Base-by-base conservation (phyloP, 2,113 vertebrate genomes). In the Verasper variegatus region DNA sequence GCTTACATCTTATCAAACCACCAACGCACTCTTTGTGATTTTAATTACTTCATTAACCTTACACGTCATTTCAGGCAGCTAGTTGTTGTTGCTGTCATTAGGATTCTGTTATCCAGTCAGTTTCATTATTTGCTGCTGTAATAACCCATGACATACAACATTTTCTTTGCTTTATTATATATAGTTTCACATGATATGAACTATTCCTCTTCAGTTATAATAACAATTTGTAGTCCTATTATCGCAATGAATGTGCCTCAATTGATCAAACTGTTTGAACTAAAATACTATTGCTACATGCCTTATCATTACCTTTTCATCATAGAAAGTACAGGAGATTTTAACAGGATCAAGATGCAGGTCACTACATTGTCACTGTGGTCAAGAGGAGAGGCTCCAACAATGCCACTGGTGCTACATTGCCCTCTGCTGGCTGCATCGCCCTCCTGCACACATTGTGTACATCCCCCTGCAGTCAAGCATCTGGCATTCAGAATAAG, bases 401-500 rank as follows among this genome's bases (percentile, higher is more conserved):
- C n/a, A 42, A 64, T 1, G 78, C 74, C 59, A n/a, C 31, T 73
- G 65, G 73, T 75, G 63, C 60, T 75, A 79, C 63, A 67, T 40
- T 54, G 72, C 91, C 88, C 90, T 91, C 90, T 92, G 74, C 83
- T 89, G 89, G 83, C 26, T 45, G 75, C 67, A 76, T 71, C 37
- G 0, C 20, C 4, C 0, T 23, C 23, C 79, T 83, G 76, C 90
- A 81, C 11, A 2, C 15, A 6, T 3, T n/a, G 6, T 52, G 18
- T 52, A 52, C 51, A n/a, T 54, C 51, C 51, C 51, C 51, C 61
- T 56, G 60, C 56, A 85, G 73, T 72, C 59, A 79, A 81, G 92
- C 91, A 92, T 92, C 89, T 91, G 92, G 92, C 73, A 87, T 87
- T 93, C 67, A 87, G 80, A 88, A 80, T 81, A 85, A 88, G 85